These are phyloP conservation scores for Tetrapedia diversipes DNA, from an alignment of 2,888 invertebrate genomes.

Conservation along the genomic window DNA sequence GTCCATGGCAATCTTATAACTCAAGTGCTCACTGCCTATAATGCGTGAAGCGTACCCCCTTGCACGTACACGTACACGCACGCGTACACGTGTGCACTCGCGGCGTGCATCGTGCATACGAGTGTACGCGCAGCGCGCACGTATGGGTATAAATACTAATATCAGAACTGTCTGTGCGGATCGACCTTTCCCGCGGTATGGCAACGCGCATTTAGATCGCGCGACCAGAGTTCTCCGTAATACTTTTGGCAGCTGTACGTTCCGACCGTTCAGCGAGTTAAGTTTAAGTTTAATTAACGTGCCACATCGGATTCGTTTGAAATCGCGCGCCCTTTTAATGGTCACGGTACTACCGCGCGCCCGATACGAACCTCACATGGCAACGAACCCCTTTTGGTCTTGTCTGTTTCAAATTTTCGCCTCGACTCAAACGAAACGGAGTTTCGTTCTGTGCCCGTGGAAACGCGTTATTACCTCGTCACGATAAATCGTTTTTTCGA, in stretches of 20 bases:
- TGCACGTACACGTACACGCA: conserved; percentile 28
- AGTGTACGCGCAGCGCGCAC: neutral
- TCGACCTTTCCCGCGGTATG: conserved; percentile 34
- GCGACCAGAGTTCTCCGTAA: conserved; percentile 65
- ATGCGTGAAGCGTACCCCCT: conserved; percentile 65
- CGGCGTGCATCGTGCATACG: neutral
- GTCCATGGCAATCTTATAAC: conserved; percentile 79
- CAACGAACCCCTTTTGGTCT: neutral
- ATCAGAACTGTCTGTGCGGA: conserved; percentile 17
- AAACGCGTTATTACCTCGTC: conserved; percentile 45
- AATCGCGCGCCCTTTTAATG: conserved; percentile 46
- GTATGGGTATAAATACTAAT: conserved; percentile 1
- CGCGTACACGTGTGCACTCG: neutral
- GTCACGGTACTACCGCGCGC: conserved; percentile 32
- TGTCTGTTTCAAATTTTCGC: conserved; percentile 22
- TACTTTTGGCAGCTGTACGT: conserved; percentile 77
- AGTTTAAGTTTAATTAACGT: conserved; percentile 80
- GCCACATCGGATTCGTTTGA: conserved; percentile 74
- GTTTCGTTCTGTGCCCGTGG: conserved; percentile 1
- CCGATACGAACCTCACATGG: conserved; percentile 14
- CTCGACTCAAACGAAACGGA: conserved; percentile 1
- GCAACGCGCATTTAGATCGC: conserved; percentile 67
- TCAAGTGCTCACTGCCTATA: conserved; percentile 74
- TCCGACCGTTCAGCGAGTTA: conserved; percentile 67
- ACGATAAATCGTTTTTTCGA: conserved; percentile 24